Evolutionary conservation across 2,888 invertebrate species (phyloP).

Genomic region (Ormyrus labotus): DNA sequence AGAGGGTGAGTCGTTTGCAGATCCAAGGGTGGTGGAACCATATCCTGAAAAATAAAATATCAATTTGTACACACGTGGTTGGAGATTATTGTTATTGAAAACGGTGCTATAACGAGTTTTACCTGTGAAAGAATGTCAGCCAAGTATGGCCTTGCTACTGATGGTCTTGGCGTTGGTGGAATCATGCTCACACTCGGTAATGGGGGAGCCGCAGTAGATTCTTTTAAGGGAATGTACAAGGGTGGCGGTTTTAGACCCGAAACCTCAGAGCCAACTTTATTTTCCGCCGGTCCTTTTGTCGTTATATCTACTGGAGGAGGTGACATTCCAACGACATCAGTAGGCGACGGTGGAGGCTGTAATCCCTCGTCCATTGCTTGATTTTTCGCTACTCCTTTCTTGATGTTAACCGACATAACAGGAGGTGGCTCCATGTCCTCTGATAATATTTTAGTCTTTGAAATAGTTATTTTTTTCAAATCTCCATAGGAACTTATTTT

Average conservation of each 20-base stretch:
- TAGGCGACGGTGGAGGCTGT: slow-evolving; percentile 69
- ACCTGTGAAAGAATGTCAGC: slow-evolving; percentile 72
- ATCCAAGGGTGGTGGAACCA: slow-evolving; percentile 70
- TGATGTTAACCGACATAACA: slow-evolving; percentile 15
- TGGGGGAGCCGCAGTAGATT: slow-evolving; percentile 62
- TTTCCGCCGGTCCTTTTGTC: slow-evolving; percentile 65
- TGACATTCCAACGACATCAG: slow-evolving; percentile 71
- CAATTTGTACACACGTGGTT: not conserved
- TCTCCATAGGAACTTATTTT: slow-evolving; percentile 1
- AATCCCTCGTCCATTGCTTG: slow-evolving; percentile 63
- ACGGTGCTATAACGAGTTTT: not conserved
- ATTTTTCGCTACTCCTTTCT: slow-evolving; percentile 57
- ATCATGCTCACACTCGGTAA: slow-evolving; percentile 60
- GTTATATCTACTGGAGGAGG: slow-evolving; percentile 71
- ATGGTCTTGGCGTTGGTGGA: slow-evolving; percentile 66
- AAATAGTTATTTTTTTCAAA: slow-evolving; percentile 35
- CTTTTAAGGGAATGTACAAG: slow-evolving; percentile 70
- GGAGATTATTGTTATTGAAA: not conserved
- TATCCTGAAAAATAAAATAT: slow-evolving; percentile 65
- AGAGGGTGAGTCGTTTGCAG: slow-evolving; percentile 53
- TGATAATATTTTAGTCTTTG: slow-evolving; percentile 64
- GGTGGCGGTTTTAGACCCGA: slow-evolving; percentile 69
- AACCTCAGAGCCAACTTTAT: slow-evolving; percentile 61
- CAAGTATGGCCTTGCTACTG: slow-evolving; percentile 68
- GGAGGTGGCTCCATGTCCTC: slow-evolving; percentile 70